Evolutionary conservation across 2,113 vertebrate genomes (phyloP), one percentile per base, ranked within the genome.

Genomic region (Labrus mixtus): DNA sequence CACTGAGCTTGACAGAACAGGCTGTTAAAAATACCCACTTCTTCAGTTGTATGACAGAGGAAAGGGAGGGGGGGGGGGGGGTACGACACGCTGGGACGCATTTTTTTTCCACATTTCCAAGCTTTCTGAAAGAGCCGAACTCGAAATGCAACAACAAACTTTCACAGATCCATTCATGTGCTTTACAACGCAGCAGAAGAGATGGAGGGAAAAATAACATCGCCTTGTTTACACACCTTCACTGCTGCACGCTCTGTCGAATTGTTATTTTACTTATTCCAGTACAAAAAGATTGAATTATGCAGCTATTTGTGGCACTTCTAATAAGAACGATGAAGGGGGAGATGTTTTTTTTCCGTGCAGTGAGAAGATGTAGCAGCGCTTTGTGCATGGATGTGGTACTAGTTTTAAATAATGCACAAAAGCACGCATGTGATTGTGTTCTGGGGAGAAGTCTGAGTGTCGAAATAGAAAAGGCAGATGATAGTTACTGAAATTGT

Each of bases 21-120:
- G 73, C 64, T 70, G 87, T 79, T 89, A 82, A 88, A 87, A 90
- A 92, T 78, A 90, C 66, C 64, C 78, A 53, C 73, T 83, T 83
- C 73, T 83, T 81, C 54, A 51, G 53, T 70, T 36, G 69, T 66
- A 29, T 67, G 78, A 68, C 48, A 50, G 59, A 37, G 60, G 59
- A 29, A 60, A 68, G 2, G n/a, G n/a, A n/a, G n/a, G n/a, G n/a
- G n/a, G n/a, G n/a, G n/a, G n/a, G n/a, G n/a, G 17, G 33, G 45
- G 45, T 25, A 64, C 45, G 66, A 53, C 60, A 60, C 2, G 54
- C 62, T 45, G 19, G 36, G 3, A 10, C 16, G 43, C 13, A 19
- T 48, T 36, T 66, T 46, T 36, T 66, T 43, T 16, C 66, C 60
- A 76, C 43, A 50, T 72, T 56, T 55, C n/a, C 1, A 79, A 43